Base-by-base conservation (phyloP, 2,113 vertebrate species). In the Vulpes ferrilata region DNA sequence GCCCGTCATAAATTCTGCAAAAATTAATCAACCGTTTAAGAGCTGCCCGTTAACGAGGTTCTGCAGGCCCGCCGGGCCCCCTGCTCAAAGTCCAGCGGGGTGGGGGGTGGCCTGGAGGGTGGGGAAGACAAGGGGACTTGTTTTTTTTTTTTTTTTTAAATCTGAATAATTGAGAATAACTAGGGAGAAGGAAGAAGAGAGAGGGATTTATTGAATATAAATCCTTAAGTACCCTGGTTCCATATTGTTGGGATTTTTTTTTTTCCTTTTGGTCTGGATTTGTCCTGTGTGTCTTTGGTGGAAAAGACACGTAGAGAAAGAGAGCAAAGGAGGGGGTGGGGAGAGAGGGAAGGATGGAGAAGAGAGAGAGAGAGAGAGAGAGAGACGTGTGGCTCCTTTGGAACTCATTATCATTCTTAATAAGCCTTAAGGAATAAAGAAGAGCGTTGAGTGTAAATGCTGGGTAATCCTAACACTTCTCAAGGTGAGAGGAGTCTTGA, bases 401-500 rank as follows among this genome's bases (percentile, higher is more conserved):
- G 99, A 99, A 99, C 99, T 99, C 99, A 99, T 99, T 99, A 99
- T 99, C 99, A 99, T 99, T 99, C 99, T 99, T 99, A 99, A 99
- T 99, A 99, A 99, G 99, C 99, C 99, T 99, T 99, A 99, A 99
- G 99, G 99, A 99, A 99, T 99, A 99, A 99, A 99, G 99, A 98
- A 99, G 99, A 99, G 99, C 99, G 99, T 99, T 99, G 99, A 99
- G 99, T 99, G 99, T 99, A 99, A 99, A 99, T 99, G 99, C 99
- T 99, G 99, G 99, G 99, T 99, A 99, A 99, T 99, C 99, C 99
- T 99, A 99, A 99, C 99, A 99, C 99, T 99, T 99, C 99, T 99
- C 99, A 99, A 99, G 99, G 99, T 99, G 99, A 99, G 99, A 98
- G 99, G 99, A 99, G 99, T 99, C 99, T 99, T 99, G 98, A 99